Conservation (phyloP, 2,113 vertebrate genomes). For the Solenodon paradoxus region DNA sequence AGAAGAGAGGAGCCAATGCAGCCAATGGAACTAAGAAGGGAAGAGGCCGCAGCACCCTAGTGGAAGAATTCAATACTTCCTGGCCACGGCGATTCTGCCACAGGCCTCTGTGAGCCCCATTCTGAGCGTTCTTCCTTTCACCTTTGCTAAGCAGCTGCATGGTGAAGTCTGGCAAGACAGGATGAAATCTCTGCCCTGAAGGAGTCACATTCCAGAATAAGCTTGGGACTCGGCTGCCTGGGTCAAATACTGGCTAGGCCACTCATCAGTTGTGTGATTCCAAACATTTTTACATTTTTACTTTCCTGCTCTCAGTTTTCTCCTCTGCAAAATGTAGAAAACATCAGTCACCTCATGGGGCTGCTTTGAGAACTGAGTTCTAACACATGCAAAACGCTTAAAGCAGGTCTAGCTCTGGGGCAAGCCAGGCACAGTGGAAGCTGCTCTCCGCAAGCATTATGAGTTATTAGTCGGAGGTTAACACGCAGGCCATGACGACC, state of each 20-base stretch:
- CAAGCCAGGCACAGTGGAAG: no score
- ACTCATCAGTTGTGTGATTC: background rate
- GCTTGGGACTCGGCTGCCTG: background rate
- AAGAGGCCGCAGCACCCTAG: no score
- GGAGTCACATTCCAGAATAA: background rate
- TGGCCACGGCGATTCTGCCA: no score
- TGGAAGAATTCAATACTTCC: no score
- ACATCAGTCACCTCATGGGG: background rate
- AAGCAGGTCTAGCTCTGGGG: accelerated
- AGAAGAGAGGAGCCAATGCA: no score
- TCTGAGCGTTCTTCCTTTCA: no score
- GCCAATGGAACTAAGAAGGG: no score
- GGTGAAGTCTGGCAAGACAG: background rate
- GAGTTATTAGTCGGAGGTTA: background rate
- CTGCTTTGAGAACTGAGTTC: background rate
- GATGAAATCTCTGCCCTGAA: background rate
- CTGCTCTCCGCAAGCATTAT: no score
- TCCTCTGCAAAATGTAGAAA: no score
- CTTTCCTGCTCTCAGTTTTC: background rate
- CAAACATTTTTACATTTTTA: no score
- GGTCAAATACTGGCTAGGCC: background rate
- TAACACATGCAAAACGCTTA: background rate
- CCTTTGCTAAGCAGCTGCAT: accelerated
- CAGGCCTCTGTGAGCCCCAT: no score
- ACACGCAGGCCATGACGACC: background rate